Percentiles rank a stretch among this genome's conserved stretches.
Conservation (phyloP, 1,140 invertebrate species). For the Leptonema lineaticorne region DNA sequence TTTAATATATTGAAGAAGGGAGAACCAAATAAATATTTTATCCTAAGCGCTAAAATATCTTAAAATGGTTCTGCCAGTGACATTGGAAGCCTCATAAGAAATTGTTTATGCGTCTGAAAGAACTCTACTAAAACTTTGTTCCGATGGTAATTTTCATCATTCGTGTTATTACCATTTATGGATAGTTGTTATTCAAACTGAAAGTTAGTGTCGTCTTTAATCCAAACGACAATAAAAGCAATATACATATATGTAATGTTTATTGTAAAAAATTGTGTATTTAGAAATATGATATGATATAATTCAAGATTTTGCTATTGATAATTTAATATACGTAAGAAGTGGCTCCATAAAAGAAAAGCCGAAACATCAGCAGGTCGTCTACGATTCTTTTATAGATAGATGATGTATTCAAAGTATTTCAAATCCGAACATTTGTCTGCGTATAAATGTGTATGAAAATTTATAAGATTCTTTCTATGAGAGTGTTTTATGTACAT, state of each 20-base stretch:
- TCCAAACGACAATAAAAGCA: neutral
- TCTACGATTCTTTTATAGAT: no score
- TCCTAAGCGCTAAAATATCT: conserved; percentile 12
- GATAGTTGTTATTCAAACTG: conserved; percentile 16
- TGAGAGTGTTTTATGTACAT: no score
- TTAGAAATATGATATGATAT: neutral
- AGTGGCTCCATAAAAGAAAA: no score
- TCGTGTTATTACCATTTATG: conserved; percentile 2
- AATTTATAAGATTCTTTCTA: no score
- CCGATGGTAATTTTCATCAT: conserved; percentile 2
- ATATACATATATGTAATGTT: neutral
- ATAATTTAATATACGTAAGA: no score
- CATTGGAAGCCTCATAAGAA: conserved; percentile 5
- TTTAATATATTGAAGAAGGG: no score
- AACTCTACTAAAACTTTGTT: conserved; percentile 18
- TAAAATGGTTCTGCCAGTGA: conserved; percentile 1
- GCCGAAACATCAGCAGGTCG: no score
- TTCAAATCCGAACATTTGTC: no score
- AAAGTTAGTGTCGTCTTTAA: neutral
- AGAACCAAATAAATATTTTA: conserved; percentile 7
- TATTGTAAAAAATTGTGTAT: neutral
- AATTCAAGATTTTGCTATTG: no score
- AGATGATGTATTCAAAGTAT: no score
- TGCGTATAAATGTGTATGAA: no score
- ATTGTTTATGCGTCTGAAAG: conserved; percentile 18